Evolutionary conservation across 2,113 vertebrate species (phyloP).

Genomic region (Falco punctatus): DNA sequence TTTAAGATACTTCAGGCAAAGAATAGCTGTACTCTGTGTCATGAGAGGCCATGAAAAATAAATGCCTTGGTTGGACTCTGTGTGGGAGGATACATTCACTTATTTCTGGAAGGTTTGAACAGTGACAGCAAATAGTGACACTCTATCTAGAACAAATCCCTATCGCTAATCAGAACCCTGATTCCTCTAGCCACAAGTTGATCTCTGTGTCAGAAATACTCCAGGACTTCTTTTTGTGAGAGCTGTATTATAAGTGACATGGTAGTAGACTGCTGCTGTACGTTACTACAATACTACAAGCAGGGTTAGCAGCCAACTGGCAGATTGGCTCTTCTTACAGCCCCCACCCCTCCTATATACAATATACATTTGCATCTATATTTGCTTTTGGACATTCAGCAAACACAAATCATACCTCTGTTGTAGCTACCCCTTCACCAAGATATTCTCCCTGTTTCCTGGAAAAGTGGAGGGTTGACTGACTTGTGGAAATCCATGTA

Average conservation of each 20-base stretch:
- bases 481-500: neutral
- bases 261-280: neutral
- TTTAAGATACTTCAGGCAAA: neutral
- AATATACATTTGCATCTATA: neutral
- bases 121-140: neutral
- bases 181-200: neutral
- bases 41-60: neutral
- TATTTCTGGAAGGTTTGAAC: neutral
- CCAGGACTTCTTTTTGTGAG: neutral
- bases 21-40: neutral
- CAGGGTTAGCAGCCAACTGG: accelerated
- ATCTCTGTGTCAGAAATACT: neutral
- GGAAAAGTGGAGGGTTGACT: neutral
- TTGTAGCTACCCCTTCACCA: neutral
- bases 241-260: neutral
- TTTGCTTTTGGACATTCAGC: neutral
- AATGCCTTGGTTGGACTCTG: accelerated
- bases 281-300: neutral
- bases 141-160: neutral
- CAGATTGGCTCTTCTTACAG: neutral
- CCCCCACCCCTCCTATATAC: neutral
- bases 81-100: neutral
- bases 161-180: accelerated
- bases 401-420: neutral
- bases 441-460: neutral